Conservation (phyloP, 2,888 invertebrate genomes). For the Chloroclysta siterata region DNA sequence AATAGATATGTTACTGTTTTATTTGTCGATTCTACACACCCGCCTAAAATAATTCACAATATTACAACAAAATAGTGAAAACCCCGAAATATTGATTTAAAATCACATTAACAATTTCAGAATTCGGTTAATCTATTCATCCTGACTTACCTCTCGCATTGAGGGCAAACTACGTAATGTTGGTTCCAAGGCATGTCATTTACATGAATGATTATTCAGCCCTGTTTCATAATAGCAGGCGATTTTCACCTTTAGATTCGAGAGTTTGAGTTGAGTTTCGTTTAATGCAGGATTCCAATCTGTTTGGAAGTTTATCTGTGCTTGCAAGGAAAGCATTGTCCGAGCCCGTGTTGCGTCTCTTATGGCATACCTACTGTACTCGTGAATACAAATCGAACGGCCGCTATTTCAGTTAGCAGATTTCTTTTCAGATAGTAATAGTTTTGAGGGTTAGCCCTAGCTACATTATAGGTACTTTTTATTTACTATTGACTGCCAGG, state of each 20-base stretch:
- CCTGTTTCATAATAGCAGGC: conserved; percentile 42
- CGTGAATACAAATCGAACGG: conserved; percentile 51
- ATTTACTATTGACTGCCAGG: no score
- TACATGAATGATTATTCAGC: conserved; percentile 78
- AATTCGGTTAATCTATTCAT: conserved; percentile 68
- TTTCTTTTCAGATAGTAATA: neutral
- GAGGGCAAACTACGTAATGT: conserved; percentile 72
- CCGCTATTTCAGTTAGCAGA: conserved; percentile 13
- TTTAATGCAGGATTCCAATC: conserved; percentile 42
- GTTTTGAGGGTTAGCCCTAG: no score
- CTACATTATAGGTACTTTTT: no score
- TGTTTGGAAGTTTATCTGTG: conserved; percentile 68
- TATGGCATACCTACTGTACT: conserved; percentile 41
- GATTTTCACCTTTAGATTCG: conserved; percentile 50
- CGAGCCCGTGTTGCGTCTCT: conserved; percentile 52
- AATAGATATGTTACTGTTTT: conserved; percentile 32
- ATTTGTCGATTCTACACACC: no score
- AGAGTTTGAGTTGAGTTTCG: conserved; percentile 51
- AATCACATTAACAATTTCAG: conserved; percentile 59
- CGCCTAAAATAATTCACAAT: neutral
- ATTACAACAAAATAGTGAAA: neutral
- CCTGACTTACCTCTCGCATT: conserved; percentile 62
- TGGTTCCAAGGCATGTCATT: conserved; percentile 71
- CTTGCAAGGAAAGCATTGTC: conserved; percentile 68
- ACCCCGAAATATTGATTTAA: conserved; percentile 43